Percentiles rank a stretch among this genome's conserved stretches.
These are phyloP conservation scores for Ictidomys tridecemlineatus DNA, from an alignment of 2,113 vertebrate genomes.

Conservation along the genomic window DNA sequence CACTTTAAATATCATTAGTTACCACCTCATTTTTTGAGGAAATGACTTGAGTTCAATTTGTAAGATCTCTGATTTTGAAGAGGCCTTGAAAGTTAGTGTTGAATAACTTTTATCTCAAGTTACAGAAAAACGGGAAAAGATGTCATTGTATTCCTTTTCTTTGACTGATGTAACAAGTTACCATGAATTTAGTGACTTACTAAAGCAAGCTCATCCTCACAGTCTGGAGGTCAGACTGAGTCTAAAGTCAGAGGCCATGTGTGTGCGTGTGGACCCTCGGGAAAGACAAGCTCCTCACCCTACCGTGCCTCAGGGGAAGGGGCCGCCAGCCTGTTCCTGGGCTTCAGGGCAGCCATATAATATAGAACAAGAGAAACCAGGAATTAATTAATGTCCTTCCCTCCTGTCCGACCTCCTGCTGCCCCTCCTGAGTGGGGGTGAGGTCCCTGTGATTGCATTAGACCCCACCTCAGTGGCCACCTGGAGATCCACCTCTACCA, in stretches of 20 bases:
- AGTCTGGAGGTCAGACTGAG: neutral
- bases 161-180: neutral
- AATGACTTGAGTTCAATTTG: conserved; percentile 17
- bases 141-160: neutral
- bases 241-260: neutral
- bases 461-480: no score
- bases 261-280: neutral
- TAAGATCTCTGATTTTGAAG: neutral
- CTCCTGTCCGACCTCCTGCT: neutral
- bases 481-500: no score
- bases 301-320: neutral
- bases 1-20: neutral
- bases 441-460: neutral
- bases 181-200: neutral
- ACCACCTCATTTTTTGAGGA: neutral
- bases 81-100: neutral
- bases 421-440: no score
- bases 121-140: neutral
- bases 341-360: no score
- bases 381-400: neutral
- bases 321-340: no score
- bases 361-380: no score
- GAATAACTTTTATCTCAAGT: neutral
- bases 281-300: neutral
- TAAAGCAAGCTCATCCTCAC: neutral